Conservation (phyloP, 2,113 vertebrate genomes). For the Trichomycterus rosablanca region DNA sequence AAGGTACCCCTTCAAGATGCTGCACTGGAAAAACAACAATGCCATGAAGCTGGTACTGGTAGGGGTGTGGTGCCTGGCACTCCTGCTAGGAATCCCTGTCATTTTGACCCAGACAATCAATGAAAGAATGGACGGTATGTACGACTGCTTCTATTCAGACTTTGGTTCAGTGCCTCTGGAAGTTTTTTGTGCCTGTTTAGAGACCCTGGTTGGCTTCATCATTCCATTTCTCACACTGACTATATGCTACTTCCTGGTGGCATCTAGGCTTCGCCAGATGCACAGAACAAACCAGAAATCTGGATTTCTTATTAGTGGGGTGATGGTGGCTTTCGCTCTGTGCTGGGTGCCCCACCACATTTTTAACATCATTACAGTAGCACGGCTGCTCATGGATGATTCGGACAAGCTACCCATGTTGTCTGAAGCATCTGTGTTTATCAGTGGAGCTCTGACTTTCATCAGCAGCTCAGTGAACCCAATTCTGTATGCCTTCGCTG, state of each 20-base stretch:
- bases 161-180: conserved; percentile 37
- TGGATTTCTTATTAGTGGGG: conserved; percentile 44
- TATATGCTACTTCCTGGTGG: conserved; percentile 51
- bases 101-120: conserved; percentile 25
- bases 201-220: conserved; percentile 46
- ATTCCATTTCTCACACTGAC: conserved; percentile 45
- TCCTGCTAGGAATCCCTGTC: conserved; percentile 48
- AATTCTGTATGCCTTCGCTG: conserved; percentile 50
- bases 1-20: conserved; percentile 58
- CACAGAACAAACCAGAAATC: conserved; percentile 52
- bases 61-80: conserved; percentile 51
- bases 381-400: conserved; percentile 9
- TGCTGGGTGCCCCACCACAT: conserved; percentile 63
- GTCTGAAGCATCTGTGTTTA: not conserved
- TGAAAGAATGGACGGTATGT: not conserved
- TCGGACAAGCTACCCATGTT: conserved; percentile 1
- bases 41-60: conserved; percentile 17
- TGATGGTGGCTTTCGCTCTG: conserved; percentile 54
- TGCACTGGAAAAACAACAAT: conserved; percentile 43
- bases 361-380: conserved; percentile 41
- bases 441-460: conserved; percentile 53
- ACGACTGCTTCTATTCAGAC: conserved; percentile 27
- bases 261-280: conserved; percentile 48
- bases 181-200: conserved; percentile 32
- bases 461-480: conserved; percentile 63